These are phyloP conservation scores for Incurvaria masculella DNA, from an alignment of 2,888 invertebrate species.

Conservation along the genomic window DNA sequence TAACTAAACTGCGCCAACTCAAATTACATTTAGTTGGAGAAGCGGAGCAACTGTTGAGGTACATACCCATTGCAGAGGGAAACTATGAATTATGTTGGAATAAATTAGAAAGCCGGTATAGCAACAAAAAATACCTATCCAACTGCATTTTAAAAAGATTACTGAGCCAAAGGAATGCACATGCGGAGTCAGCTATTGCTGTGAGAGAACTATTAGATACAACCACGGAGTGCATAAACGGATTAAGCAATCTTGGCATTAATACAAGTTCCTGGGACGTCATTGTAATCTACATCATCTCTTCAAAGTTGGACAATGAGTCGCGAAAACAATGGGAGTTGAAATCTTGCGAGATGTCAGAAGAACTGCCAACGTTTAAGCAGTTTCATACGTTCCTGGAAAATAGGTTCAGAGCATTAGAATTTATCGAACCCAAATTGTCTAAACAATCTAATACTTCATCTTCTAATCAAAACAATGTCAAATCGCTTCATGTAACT, in stretches of 20 bases:
- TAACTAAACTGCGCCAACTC: slow-evolving; percentile 3
- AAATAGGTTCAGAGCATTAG: neutral
- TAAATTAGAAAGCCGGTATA: slow-evolving; percentile 1
- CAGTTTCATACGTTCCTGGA: no score
- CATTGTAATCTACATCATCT: slow-evolving; percentile 4
- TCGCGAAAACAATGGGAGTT: neutral
- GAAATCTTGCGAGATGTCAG: slow-evolving; percentile 7
- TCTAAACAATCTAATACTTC: no score
- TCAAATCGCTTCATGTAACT: no score
- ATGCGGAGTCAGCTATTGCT: neutral
- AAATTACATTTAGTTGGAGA: slow-evolving; percentile 4
- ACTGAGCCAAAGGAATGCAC: neutral
- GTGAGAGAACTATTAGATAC: neutral
- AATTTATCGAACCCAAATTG: no score
- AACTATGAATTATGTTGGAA: slow-evolving; percentile 6
- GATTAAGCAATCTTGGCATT: neutral
- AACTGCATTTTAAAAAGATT: slow-evolving; percentile 1
- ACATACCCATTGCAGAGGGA: neutral
- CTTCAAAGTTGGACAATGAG: slow-evolving; percentile 4
- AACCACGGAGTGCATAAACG: neutral
- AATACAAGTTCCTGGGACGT: slow-evolving; percentile 1
- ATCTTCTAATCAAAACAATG: no score
- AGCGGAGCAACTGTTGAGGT: neutral
- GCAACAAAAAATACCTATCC: slow-evolving; percentile 2
- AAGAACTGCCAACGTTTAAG: slow-evolving; percentile 10